Base-by-base conservation (phyloP, 2,113 vertebrate species). In the Mionectes macconnelli region DNA sequence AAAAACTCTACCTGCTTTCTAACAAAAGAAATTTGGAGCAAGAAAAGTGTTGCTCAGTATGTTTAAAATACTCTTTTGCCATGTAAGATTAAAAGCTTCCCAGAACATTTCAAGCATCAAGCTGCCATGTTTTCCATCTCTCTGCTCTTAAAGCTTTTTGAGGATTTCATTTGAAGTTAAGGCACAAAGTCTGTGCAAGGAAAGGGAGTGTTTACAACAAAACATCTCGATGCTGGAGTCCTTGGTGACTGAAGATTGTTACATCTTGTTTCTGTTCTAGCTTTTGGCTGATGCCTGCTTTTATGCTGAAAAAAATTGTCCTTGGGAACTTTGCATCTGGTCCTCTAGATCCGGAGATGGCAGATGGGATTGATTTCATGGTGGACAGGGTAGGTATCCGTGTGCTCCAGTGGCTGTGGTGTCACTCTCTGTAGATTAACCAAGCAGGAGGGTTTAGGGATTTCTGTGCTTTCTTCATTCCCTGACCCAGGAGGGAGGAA, bases 241-340 rank as follows among this genome's bases (percentile, higher is more conserved):
- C 47, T 77, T 17, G 16, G 44, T 93, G 44, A 50, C 73, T 66
- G 33, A 83, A 76, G 56, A 9, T 20, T 30, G 53, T 69, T 73
- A 20, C 19, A 10, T 93, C 57, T 95, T 68, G 33, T 92, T 96
- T 96, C 83, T 95, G 6, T 97, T 97, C 35, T 96, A 99, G 99
- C 95, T 99, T 99, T 97, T 99, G 99, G 99, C 95, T 99, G 89
- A 99, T 99, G 99, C 99, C 99, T 72, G 98, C 99, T 39, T 99
- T 99, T 95, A 98, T 99, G 98, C 98, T 99, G 83, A 99, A 99
- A 98, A 99, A 99, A 97, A 99, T 99, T 45, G 98, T 99, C 86
- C 98, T 99, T 57, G 99, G 99, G 66, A 99, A 99, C 97, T 99
- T 99, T 94, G 98, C 99, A 6, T 99, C 99, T 97, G 99, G 99